Conservation (phyloP, 2,113 vertebrate species). For the Myiagra hebetior region DNA sequence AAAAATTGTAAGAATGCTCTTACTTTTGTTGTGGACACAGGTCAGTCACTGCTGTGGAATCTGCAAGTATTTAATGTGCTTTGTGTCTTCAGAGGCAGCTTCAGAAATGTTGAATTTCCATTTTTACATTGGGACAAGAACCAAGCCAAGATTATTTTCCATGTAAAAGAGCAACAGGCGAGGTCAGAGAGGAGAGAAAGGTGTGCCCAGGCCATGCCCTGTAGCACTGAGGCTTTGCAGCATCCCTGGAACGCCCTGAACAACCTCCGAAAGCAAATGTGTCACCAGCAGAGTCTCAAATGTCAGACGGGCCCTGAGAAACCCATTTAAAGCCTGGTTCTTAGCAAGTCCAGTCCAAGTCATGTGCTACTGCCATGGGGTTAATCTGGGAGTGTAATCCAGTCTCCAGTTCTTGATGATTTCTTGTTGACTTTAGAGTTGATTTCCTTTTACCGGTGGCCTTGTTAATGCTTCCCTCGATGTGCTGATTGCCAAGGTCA, state of each 20-base stretch:
- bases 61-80: background rate
- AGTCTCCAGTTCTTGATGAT: background rate
- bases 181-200: background rate
- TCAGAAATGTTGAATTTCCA: background rate
- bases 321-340: background rate
- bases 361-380: background rate
- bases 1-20: background rate
- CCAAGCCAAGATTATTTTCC: background rate
- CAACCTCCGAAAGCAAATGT: fast-evolving
- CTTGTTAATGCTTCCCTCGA: background rate
- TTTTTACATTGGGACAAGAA: background rate
- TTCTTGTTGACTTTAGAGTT: background rate
- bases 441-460: background rate
- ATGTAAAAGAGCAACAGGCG: fast-evolving
- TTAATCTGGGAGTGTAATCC: background rate
- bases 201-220: no score
- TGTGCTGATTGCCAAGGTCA: background rate
- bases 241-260: background rate
- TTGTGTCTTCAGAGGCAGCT: background rate
- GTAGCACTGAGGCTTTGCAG: background rate
- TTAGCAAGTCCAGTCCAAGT: background rate
- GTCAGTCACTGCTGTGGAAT: background rate
- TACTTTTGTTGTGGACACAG: background rate
- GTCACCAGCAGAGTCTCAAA: background rate
- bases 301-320: background rate